Conservation (phyloP, 1,140 invertebrate genomes). For the Philopotamus ludificatus region DNA sequence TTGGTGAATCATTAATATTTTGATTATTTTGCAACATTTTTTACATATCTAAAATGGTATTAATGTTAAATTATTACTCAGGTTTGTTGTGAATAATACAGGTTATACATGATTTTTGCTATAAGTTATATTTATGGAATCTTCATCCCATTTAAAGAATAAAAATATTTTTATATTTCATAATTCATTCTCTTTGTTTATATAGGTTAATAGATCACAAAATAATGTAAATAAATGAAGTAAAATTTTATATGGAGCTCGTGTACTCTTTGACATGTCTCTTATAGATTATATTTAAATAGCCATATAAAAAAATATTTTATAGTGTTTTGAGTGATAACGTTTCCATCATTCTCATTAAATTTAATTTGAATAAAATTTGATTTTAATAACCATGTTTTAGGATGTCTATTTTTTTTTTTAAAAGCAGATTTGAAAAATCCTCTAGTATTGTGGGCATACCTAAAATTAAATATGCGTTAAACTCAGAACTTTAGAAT, state of each 20-base stretch:
- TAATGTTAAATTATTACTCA: too few relatives aligned
- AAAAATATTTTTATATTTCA: slow-evolving; percentile 29
- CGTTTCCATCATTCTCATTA: slow-evolving; percentile 2
- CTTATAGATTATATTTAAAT: slow-evolving; percentile 25
- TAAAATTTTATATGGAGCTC: slow-evolving; percentile 20
- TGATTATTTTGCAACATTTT: too few relatives aligned
- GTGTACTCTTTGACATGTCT: slow-evolving; percentile 17
- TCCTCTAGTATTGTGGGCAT: too few relatives aligned
- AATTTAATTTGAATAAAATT: too few relatives aligned
- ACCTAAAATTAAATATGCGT: too few relatives aligned
- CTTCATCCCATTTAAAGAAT: not conserved
- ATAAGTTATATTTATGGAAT: not conserved
- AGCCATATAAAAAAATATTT: slow-evolving; percentile 21
- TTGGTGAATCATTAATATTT: too few relatives aligned
- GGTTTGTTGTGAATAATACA: not conserved
- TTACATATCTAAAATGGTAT: too few relatives aligned
- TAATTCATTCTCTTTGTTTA: slow-evolving; percentile 20
- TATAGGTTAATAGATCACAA: slow-evolving; percentile 17
- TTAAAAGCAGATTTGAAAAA: too few relatives aligned
- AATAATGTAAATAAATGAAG: slow-evolving; percentile 23
- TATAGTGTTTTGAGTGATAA: slow-evolving; percentile 21
- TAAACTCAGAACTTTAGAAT: too few relatives aligned
- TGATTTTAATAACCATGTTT: too few relatives aligned
- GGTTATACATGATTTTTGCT: not conserved
- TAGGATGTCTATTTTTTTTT: too few relatives aligned